A percentile compares a stretch with the other conserved stretches of the same genome.
Evolutionary conservation across 2,888 invertebrate genomes (phyloP).

Genomic region (Melanargia galathea): DNA sequence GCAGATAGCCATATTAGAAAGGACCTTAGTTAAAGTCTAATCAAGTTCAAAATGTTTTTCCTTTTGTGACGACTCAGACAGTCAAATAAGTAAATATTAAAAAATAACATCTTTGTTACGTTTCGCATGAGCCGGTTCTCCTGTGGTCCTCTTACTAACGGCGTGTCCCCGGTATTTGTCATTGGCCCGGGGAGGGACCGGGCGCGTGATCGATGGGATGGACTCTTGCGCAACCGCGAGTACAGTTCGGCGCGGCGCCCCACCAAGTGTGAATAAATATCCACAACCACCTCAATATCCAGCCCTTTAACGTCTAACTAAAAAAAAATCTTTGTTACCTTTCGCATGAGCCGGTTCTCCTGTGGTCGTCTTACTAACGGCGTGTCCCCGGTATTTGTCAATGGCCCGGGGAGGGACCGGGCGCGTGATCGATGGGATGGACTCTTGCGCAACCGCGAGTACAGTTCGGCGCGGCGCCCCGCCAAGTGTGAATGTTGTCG

Average conservation of each 20-base stretch:
- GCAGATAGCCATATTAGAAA: too few species aligned
- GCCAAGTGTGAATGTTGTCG: slow-evolving; percentile 27
- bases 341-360: slow-evolving; percentile 41
- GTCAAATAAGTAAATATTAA: too few species aligned
- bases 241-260: slow-evolving; percentile 45
- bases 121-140: slow-evolving; percentile 42
- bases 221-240: slow-evolving; percentile 66
- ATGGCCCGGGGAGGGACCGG: slow-evolving; percentile 58
- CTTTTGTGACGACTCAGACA: too few species aligned
- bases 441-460: slow-evolving; percentile 66
- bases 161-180: slow-evolving; percentile 55
- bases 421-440: slow-evolving; percentile 75
- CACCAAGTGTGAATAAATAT: slow-evolving; percentile 26
- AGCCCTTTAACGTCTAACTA: too few species aligned
- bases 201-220: slow-evolving; percentile 75
- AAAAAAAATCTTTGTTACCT: slow-evolving; percentile 24
- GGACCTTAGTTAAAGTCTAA: too few species aligned
- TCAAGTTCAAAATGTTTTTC: too few species aligned
- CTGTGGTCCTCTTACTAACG: slow-evolving; percentile 17
- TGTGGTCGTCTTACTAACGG: slow-evolving; percentile 21
- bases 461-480: slow-evolving; percentile 44
- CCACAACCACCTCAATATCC: too few species aligned
- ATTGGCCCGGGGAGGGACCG: slow-evolving; percentile 58
- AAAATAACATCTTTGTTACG: slow-evolving; percentile 26
- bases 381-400: slow-evolving; percentile 57